These are phyloP conservation scores for Seladonia tumulorum DNA, from an alignment of 2,888 invertebrate species.

Conservation along the genomic window DNA sequence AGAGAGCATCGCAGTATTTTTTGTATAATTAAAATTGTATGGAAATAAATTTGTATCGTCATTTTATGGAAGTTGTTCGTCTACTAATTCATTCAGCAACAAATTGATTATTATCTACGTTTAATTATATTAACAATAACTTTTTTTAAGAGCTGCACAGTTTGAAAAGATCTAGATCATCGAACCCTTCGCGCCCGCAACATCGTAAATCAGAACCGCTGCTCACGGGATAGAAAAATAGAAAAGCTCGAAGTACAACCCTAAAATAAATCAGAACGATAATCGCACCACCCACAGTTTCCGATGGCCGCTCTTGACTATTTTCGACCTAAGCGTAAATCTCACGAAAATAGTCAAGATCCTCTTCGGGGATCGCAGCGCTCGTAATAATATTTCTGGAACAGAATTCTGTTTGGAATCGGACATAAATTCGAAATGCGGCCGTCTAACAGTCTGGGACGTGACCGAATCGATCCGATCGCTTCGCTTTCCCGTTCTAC, in stretches of 20 bases:
- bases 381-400: neutral
- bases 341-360: slow-evolving; percentile 1
- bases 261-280: neutral
- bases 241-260: neutral
- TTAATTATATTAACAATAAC: too few relatives aligned
- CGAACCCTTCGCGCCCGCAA: neutral
- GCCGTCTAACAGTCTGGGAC: neutral
- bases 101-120: too few relatives aligned
- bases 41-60: too few relatives aligned
- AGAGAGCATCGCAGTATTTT: too few relatives aligned
- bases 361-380: neutral
- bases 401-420: neutral
- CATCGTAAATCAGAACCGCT: neutral
- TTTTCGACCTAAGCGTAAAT: slow-evolving; percentile 4
- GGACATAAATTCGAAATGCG: neutral
- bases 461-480: neutral
- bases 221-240: neutral
- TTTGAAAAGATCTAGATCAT: too few relatives aligned
- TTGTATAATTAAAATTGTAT: too few relatives aligned
- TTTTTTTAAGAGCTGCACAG: too few relatives aligned
- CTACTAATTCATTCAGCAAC: too few relatives aligned
- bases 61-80: too few relatives aligned
- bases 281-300: neutral
- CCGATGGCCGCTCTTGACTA: neutral
- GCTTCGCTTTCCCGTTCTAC: neutral